Percentiles rank a stretch among this genome's conserved stretches.
Conservation (phyloP, 1,140 invertebrate species). For the Brachionus manjavacas region DNA sequence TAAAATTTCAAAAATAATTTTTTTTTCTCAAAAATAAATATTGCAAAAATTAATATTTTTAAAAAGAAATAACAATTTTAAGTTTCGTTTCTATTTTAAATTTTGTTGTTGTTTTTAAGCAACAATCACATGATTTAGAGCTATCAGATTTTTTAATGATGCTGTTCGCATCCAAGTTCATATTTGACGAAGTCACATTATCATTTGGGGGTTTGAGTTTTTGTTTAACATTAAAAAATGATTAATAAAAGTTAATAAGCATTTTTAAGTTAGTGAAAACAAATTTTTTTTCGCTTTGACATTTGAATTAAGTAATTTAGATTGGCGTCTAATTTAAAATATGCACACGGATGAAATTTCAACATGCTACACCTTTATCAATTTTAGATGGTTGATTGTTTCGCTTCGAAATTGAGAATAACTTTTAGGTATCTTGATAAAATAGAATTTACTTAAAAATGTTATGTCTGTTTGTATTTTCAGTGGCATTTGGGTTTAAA, state of each 20-base stretch:
- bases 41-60: constrained; percentile 3
- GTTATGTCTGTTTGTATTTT: neutral
- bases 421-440: neutral
- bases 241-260: neutral
- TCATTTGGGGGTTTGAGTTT: neutral
- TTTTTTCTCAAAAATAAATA: neutral
- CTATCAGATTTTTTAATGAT: neutral
- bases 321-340: no score
- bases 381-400: neutral
- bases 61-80: neutral
- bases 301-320: no score
- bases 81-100: constrained; percentile 14
- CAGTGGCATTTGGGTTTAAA: neutral
- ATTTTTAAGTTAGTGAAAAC: no score
- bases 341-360: no score
- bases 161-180: neutral
- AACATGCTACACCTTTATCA: neutral
- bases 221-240: neutral
- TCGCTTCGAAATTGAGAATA: neutral
- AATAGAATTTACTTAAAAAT: no score
- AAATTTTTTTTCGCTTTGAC: no score
- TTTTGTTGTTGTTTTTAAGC: neutral
- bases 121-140: neutral
- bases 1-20: neutral
- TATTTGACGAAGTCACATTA: neutral